Percentiles rank a stretch among this genome's conserved stretches.
These are phyloP conservation scores for Elmis aenea DNA, from an alignment of 2,888 invertebrate genomes.

Conservation along the genomic window DNA sequence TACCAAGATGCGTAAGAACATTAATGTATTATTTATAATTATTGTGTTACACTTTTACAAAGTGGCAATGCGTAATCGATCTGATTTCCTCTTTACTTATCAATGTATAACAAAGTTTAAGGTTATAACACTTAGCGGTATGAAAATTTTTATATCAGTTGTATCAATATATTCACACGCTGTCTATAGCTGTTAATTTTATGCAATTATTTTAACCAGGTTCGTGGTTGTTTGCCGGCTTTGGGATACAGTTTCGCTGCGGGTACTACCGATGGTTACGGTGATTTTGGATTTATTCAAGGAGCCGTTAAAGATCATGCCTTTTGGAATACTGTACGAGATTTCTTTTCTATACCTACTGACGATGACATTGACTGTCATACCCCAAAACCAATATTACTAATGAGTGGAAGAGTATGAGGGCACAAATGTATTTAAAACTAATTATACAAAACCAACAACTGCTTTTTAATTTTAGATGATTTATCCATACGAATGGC, in stretches of 20 bases:
- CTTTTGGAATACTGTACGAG: constrained; percentile 79
- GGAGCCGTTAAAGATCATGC: constrained; percentile 74
- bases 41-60: no score
- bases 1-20: no score
- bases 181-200: no score
- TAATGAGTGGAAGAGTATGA: constrained; percentile 80
- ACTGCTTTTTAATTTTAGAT: constrained; percentile 55
- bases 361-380: constrained; percentile 73
- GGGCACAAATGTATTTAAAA: constrained; percentile 53
- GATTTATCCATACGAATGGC: constrained; percentile 83
- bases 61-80: no score
- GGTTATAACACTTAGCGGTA: no score
- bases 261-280: constrained; percentile 86
- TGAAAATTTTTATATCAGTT: no score
- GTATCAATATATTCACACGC: no score
- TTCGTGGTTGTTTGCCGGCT: constrained; percentile 76
- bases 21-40: no score
- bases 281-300: constrained; percentile 77
- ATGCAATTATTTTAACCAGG: no score
- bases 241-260: constrained; percentile 96
- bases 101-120: no score
- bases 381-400: constrained; percentile 79
- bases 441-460: not conserved
- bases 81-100: no score
- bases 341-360: constrained; percentile 72